Evolutionary conservation across 2,888 invertebrate species (phyloP), one percentile per base, ranked within the genome.

Genomic region (Vesta saturnalis): DNA sequence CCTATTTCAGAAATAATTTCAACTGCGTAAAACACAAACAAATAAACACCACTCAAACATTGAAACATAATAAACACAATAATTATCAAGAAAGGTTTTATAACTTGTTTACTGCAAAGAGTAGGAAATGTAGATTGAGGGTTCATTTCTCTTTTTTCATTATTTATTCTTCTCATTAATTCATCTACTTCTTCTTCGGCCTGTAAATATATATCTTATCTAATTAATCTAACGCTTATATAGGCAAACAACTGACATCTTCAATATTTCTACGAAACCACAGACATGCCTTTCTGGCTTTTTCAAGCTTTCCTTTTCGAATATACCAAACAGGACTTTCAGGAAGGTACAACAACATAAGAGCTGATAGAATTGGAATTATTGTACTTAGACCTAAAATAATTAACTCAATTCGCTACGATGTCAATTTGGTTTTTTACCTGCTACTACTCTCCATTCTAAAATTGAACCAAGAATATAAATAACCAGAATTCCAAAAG

Each of bases 11-110:
- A 83, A 5, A 93, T 86, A 65, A 93, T 90, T 75, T 92, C 91
- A 0, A 92, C 91, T 0, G 92, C 93, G 79, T 93, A 93, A 83
- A 93, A 93, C 64, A 93, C 91, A 67, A 93, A 88, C n/a, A 93
- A 86, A 78, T 91, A 93, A 15, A 92, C 92, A 57, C 93, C 93
- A 3, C 92, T 91, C 47, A 91, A 83, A 73, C 92, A 89, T 81
- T 93, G 92, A 71, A 93, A 86, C 74, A 91, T 82, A 79, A 91
- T 91, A 83, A 93, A 93, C 0, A 89, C 84, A 77, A 91, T 90
- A 77, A 93, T 90, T 55, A 93, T 90, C 12, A 91, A 81, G 62
- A 93, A 85, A 0, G 93, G 93, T 77, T 93, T 93, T 6, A 91
- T 80, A 0, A 92, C 90, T 16, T 89, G 88, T 0, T 89, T 86